Conservation (phyloP, 2,113 vertebrate species). For the Puffinus mauretanicus region DNA sequence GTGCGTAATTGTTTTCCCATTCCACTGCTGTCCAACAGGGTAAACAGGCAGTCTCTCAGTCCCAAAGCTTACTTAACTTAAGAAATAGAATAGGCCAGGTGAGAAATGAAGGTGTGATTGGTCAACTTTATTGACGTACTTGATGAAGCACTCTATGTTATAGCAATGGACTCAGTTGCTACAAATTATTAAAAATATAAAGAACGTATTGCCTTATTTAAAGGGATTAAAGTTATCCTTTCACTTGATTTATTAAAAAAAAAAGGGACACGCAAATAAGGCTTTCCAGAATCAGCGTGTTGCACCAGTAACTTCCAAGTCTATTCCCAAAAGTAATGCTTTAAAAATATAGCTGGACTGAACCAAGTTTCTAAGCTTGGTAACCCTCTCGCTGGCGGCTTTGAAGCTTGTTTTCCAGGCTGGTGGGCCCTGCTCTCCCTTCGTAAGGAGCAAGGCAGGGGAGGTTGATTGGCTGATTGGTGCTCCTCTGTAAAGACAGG, state of each 20-base stretch:
- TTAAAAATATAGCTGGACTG: not conserved
- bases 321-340: not conserved
- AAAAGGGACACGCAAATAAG: not conserved
- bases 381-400: not conserved
- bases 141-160: not conserved
- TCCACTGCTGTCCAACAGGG: not conserved
- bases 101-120: not conserved
- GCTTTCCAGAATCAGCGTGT: not conserved
- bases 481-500: not conserved
- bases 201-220: not conserved
- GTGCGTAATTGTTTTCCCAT: not conserved
- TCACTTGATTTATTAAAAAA: not conserved
- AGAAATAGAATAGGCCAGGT: not conserved
- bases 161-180: not conserved
- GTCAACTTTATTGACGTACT: not conserved
- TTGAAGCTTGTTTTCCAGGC: constrained; percentile 39
- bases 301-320: not conserved
- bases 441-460: constrained; percentile 24
- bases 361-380: constrained; percentile 50
- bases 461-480: not conserved
- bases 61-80: not conserved
- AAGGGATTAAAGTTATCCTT: not conserved
- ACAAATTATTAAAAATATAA: not conserved
- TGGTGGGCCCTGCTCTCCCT: constrained; percentile 2
- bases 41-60: not conserved